A percentile compares a stretch with the other conserved stretches of the same genome.
phyloP scores from a whole-genome alignment of 2,888 invertebrate species.

The Trissolcus japonicus region DNA sequence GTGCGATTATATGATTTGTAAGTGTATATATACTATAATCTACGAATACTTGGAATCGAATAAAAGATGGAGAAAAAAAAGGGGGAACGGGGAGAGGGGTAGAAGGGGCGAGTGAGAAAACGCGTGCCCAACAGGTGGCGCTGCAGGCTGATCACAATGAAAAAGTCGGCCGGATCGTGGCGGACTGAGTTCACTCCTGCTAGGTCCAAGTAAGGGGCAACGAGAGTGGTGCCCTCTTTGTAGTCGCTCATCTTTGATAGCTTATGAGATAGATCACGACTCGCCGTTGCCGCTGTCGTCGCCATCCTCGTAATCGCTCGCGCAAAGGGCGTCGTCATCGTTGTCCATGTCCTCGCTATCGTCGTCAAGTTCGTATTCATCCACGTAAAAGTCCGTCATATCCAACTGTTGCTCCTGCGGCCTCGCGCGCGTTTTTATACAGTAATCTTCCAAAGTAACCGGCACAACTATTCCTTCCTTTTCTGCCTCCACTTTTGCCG shows the following conservation, averaged over 20 bases:
- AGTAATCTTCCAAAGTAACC: slow-evolving; percentile 98
- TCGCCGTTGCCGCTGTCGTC: slow-evolving; percentile 95
- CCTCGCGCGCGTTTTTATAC: slow-evolving; percentile 94
- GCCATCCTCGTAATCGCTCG: slow-evolving; percentile 85
- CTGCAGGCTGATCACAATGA: too few relatives aligned
- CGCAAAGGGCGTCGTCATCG: slow-evolving; percentile 81
- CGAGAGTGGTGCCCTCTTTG: background rate
- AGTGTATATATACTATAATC: slow-evolving; percentile 35
- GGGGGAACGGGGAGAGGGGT: background rate
- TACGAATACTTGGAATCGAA: slow-evolving; percentile 43
- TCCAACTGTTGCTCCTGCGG: slow-evolving; percentile 89
- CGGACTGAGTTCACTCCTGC: too few relatives aligned
- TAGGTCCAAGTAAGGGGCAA: background rate
- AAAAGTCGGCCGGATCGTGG: too few relatives aligned
- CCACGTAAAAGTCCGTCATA: slow-evolving; percentile 97
- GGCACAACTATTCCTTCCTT: slow-evolving; percentile 98
- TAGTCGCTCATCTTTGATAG: background rate
- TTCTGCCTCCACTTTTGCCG: slow-evolving; percentile 95
- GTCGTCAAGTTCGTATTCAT: slow-evolving; percentile 90
- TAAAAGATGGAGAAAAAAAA: slow-evolving; percentile 21
- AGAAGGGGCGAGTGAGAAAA: background rate
- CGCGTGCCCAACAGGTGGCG: background rate
- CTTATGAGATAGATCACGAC: slow-evolving; percentile 82
- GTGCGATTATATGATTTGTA: slow-evolving; percentile 38
- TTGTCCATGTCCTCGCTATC: slow-evolving; percentile 80